phyloP scores from a whole-genome alignment of 2,888 invertebrate genomes.

The Cloeon dipterum region DNA sequence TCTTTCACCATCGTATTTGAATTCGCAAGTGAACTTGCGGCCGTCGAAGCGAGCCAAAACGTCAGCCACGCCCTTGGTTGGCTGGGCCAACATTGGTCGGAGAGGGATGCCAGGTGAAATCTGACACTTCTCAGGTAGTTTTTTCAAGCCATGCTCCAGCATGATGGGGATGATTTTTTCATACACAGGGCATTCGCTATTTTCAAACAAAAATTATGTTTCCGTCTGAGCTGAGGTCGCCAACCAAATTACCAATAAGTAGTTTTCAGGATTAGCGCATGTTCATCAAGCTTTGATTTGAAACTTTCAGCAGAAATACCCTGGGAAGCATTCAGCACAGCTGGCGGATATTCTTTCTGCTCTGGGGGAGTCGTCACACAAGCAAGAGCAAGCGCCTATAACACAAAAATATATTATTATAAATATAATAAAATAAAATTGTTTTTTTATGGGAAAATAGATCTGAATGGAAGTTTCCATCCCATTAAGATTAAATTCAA shows the following conservation, averaged over 20 bases:
- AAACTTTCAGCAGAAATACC: slow-evolving; percentile 38
- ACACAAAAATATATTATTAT: slow-evolving; percentile 2
- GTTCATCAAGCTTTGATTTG: slow-evolving; percentile 51
- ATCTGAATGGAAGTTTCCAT: too few relatives aligned
- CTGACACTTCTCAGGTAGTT: slow-evolving; percentile 56
- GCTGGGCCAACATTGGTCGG: slow-evolving; percentile 97
- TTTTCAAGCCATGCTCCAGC: slow-evolving; percentile 46
- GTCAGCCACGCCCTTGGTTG: slow-evolving; percentile 82
- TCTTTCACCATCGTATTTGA: slow-evolving; percentile 97
- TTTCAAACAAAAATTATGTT: too few relatives aligned
- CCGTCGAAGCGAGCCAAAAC: slow-evolving; percentile 67
- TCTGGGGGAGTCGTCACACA: slow-evolving; percentile 54
- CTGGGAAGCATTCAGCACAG: slow-evolving; percentile 35
- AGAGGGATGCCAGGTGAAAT: slow-evolving; percentile 82
- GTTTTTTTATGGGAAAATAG: background rate
- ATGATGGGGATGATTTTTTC: slow-evolving; percentile 59
- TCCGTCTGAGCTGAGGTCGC: slow-evolving; percentile 2
- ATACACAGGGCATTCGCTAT: slow-evolving; percentile 93
- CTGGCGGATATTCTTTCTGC: slow-evolving; percentile 31
- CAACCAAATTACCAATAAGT: slow-evolving; percentile 53
- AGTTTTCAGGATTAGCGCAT: slow-evolving; percentile 60
- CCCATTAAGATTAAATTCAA: background rate
- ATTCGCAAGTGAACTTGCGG: slow-evolving; percentile 88
- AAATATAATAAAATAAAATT: background rate
- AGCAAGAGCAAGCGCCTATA: slow-evolving; percentile 68